Evolutionary conservation across 2,797 vertebrate species (phyloP).

Genomic region (Bovichtus diacanthus): DNA sequence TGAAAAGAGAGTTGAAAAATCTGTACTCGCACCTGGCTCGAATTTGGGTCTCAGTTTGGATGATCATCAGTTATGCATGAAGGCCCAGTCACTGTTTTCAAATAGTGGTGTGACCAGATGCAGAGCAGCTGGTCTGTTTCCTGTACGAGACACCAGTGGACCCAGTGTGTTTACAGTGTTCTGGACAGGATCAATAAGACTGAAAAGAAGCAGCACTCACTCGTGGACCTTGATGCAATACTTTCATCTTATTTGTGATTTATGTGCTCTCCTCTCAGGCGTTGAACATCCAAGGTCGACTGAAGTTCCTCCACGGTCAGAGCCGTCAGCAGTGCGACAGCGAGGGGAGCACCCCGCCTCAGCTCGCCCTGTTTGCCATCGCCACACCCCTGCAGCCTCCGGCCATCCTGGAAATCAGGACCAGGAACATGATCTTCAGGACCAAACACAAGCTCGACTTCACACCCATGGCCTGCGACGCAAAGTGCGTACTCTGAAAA

Average conservation of each 20-base stretch:
- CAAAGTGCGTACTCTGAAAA: slow-evolving; percentile 74
- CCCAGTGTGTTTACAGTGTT: slow-evolving; percentile 20
- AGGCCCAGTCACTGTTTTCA: neutral
- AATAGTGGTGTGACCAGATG: slow-evolving; percentile 23
- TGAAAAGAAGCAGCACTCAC: slow-evolving; percentile 24
- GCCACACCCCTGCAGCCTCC: slow-evolving; percentile 85
- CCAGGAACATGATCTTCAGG: slow-evolving; percentile 88
- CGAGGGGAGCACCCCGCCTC: slow-evolving; percentile 53
- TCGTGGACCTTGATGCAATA: neutral
- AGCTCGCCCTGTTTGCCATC: slow-evolving; percentile 86
- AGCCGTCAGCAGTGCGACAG: slow-evolving; percentile 45
- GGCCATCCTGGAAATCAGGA: slow-evolving; percentile 87
- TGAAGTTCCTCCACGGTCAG: slow-evolving; percentile 88
- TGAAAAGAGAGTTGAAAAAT: too few species aligned
- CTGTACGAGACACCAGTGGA: neutral
- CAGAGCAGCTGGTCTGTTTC: slow-evolving; percentile 4
- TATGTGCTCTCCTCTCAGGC: slow-evolving; percentile 72
- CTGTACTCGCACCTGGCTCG: too few species aligned
- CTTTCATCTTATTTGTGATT: neutral
- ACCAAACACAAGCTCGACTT: slow-evolving; percentile 93
- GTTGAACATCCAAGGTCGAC: slow-evolving; percentile 83
- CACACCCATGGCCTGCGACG: slow-evolving; percentile 89
- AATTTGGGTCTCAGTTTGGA: too few species aligned
- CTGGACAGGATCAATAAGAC: slow-evolving; percentile 44
- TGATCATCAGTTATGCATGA: neutral